Conservation (phyloP, 2,888 invertebrate genomes). For the Hydriomena furcata region DNA sequence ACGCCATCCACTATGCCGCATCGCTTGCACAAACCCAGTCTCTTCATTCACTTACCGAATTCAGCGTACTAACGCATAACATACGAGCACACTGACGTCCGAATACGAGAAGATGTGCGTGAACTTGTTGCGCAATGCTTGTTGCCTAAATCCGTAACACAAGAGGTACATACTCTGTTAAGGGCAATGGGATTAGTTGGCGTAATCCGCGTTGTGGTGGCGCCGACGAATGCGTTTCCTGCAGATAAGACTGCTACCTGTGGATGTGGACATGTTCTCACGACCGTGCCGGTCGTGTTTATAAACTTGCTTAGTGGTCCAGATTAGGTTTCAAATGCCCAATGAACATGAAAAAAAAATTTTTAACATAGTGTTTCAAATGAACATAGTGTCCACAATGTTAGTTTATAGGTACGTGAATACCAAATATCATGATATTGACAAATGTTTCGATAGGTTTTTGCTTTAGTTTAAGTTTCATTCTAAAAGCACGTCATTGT, state of each 20-base stretch:
- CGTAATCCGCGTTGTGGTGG: constrained; percentile 63
- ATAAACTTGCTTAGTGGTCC: constrained; percentile 24
- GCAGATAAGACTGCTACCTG: constrained; percentile 68
- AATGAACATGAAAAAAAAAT: no score
- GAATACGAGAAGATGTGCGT: constrained; percentile 8
- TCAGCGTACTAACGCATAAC: constrained; percentile 43
- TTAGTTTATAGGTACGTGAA: no score
- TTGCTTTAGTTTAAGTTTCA: no score
- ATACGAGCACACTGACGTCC: constrained; percentile 26
- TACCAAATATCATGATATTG: no score
- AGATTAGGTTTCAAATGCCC: constrained; percentile 15
- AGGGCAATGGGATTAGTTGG: constrained; percentile 50
- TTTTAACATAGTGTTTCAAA: no score
- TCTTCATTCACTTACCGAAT: constrained; percentile 65
- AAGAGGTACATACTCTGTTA: constrained; percentile 42
- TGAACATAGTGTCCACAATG: neutral
- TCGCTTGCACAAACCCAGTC: constrained; percentile 43
- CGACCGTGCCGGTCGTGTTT: constrained; percentile 23
- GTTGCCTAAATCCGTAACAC: constrained; percentile 38
- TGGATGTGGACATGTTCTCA: constrained; percentile 58
- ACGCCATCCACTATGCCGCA: constrained; percentile 47
- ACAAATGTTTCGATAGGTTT: no score
- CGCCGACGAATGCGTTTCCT: constrained; percentile 71
- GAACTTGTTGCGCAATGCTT: constrained; percentile 31
- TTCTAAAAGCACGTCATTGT: no score